These are phyloP conservation scores for Coremacera marginata DNA, from an alignment of 2,888 invertebrate genomes.

Conservation along the genomic window DNA sequence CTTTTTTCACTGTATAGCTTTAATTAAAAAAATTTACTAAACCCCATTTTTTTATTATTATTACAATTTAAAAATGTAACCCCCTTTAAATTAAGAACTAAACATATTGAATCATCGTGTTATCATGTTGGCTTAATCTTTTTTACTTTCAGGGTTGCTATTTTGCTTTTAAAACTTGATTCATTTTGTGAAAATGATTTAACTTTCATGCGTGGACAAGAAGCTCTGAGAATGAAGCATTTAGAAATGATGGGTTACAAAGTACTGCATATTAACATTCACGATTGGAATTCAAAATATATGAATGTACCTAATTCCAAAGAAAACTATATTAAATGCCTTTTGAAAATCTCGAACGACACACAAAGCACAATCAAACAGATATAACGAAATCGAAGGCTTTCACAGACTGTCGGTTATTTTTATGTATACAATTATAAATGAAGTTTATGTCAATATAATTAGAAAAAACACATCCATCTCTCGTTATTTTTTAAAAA, in stretches of 20 bases:
- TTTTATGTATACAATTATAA: neutral
- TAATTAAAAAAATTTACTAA: too few relatives aligned
- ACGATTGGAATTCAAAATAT: slow-evolving; percentile 73
- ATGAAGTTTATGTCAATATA: neutral
- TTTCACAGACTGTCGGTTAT: too few relatives aligned
- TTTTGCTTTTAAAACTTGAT: slow-evolving; percentile 68
- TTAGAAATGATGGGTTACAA: slow-evolving; percentile 76
- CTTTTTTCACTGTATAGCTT: too few relatives aligned
- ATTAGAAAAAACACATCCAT: too few relatives aligned
- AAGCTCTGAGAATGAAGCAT: slow-evolving; percentile 72
- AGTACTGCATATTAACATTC: slow-evolving; percentile 71
- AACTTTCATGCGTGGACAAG: slow-evolving; percentile 70
- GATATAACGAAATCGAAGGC: too few relatives aligned
- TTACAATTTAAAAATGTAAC: too few relatives aligned
- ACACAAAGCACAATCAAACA: too few relatives aligned
- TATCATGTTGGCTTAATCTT: neutral
- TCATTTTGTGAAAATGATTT: slow-evolving; percentile 70
- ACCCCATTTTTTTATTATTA: too few relatives aligned
- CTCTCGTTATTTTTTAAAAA: too few relatives aligned
- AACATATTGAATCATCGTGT: too few relatives aligned
- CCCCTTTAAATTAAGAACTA: too few relatives aligned
- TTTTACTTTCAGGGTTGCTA: slow-evolving; percentile 56
- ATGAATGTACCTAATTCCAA: slow-evolving; percentile 70
- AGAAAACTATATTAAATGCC: slow-evolving; percentile 68
- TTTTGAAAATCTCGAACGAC: slow-evolving; percentile 59